Percentiles rank a stretch among this genome's conserved stretches.
Conservation (phyloP, 2,113 vertebrate genomes). For the Pristiophorus japonicus region DNA sequence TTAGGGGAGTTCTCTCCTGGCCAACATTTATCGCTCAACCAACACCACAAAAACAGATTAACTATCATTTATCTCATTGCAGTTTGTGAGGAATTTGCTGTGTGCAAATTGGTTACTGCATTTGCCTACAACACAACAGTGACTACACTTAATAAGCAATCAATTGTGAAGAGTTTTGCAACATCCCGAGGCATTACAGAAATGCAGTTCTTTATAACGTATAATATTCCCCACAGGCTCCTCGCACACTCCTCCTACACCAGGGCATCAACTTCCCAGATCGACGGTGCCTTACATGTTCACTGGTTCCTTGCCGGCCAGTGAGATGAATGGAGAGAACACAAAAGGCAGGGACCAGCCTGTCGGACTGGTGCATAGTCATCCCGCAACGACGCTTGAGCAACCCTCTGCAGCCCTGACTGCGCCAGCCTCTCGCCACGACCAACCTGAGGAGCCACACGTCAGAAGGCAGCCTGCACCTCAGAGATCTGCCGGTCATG, state of each 20-base stretch:
- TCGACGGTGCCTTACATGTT: background rate
- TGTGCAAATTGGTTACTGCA: background rate
- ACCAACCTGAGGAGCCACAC: background rate
- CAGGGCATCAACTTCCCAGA: background rate
- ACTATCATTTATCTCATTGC: background rate
- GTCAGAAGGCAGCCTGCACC: background rate
- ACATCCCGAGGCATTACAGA: background rate
- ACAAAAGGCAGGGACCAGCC: background rate
- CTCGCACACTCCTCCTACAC: background rate
- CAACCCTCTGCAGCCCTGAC: too few species aligned
- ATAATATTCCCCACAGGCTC: slow-evolving; percentile 11
- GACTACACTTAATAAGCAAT: background rate
- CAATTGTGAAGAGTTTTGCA: background rate
- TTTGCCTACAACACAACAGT: background rate
- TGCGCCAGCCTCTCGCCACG: background rate
- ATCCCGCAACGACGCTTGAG: background rate
- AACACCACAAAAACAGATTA: background rate
- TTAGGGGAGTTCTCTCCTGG: background rate
- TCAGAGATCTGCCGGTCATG: background rate
- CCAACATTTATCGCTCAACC: background rate
- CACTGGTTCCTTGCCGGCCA: background rate
- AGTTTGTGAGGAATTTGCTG: background rate
- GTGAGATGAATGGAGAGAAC: background rate
- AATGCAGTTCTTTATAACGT: background rate
- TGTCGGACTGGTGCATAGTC: too few species aligned